These are phyloP conservation scores for Heterocephalus glaber DNA, from an alignment of 2,113 vertebrate species.

Conservation along the genomic window DNA sequence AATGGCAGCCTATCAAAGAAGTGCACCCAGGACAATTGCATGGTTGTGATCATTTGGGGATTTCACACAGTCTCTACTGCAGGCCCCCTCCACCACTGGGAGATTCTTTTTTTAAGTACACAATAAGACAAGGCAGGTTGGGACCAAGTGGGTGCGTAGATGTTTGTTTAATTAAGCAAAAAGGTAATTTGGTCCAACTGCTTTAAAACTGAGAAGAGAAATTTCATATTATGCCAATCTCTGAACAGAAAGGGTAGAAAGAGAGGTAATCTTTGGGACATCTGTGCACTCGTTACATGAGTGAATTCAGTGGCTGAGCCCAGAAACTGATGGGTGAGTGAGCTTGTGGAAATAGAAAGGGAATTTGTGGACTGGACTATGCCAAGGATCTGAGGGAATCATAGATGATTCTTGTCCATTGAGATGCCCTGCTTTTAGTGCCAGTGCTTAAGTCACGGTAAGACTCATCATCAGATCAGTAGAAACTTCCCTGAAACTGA, in stretches of 20 bases:
- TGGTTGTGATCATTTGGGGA: conserved; percentile 62
- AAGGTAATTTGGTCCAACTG: neutral
- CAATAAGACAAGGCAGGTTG: neutral
- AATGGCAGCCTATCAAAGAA: conserved; percentile 52
- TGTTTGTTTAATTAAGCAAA: conserved; percentile 40
- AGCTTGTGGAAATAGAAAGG: neutral
- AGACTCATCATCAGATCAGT: neutral
- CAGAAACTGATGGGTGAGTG: neutral
- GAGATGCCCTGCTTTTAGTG: neutral
- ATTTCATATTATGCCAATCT: neutral
- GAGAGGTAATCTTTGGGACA: neutral
- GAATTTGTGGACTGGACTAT: neutral
- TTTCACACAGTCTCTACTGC: neutral
- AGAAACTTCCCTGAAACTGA: neutral
- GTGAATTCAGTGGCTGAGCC: neutral
- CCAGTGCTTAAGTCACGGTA: neutral
- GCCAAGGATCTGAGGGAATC: neutral
- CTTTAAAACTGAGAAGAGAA: neutral
- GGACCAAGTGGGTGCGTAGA: neutral
- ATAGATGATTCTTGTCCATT: neutral
- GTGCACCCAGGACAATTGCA: conserved; percentile 47
- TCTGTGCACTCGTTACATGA: neutral
- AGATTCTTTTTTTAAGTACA: neutral
- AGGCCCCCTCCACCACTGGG: neutral
- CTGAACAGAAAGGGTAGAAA: neutral